Percentiles rank a stretch among this genome's conserved stretches.
phyloP scores from a whole-genome alignment of 30 jellyfish, hydroid and myxozoan genomes.

The Phacellophora camtschatica region DNA sequence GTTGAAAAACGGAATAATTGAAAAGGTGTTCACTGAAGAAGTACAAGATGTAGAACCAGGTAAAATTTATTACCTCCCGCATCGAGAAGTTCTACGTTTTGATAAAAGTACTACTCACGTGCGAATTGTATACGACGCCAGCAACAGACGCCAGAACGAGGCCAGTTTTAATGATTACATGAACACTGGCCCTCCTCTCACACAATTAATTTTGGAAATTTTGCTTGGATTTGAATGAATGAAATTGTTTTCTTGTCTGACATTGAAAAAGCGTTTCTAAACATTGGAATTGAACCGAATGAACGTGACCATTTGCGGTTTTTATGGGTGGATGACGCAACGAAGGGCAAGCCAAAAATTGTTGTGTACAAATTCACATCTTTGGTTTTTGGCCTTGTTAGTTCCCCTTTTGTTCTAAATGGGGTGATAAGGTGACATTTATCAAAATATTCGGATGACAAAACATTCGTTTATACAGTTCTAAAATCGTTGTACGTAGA shows the following conservation, averaged over 20 bases:
- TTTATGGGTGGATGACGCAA: not conserved
- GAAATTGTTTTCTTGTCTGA: slow-evolving; percentile 3
- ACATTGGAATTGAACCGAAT: not conserved
- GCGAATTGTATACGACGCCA: not conserved
- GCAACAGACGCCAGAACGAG: not conserved
- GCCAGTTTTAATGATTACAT: not conserved
- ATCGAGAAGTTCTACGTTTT: not conserved
- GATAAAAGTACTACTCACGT: not conserved
- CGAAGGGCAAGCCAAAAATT: not conserved
- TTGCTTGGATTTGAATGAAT: not conserved
- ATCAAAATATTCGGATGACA: not conserved
- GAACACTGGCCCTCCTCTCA: not conserved
- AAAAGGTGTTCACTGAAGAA: not conserved
- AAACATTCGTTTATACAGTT: not conserved
- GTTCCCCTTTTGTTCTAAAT: not conserved
- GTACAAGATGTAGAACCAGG: not conserved
- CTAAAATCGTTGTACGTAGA: not conserved
- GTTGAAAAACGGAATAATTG: not conserved
- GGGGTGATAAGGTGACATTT: not conserved
- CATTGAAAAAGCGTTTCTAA: not conserved
- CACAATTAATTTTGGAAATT: not conserved
- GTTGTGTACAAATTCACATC: not conserved
- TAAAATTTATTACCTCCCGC: not conserved
- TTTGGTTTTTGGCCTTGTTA: not conserved
- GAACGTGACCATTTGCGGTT: slow-evolving; percentile 7